A percentile compares a stretch with the other conserved stretches of the same genome.
These are phyloP conservation scores for Semnopithecus entellus DNA, from an alignment of 2,113 vertebrate species.

Conservation along the genomic window DNA sequence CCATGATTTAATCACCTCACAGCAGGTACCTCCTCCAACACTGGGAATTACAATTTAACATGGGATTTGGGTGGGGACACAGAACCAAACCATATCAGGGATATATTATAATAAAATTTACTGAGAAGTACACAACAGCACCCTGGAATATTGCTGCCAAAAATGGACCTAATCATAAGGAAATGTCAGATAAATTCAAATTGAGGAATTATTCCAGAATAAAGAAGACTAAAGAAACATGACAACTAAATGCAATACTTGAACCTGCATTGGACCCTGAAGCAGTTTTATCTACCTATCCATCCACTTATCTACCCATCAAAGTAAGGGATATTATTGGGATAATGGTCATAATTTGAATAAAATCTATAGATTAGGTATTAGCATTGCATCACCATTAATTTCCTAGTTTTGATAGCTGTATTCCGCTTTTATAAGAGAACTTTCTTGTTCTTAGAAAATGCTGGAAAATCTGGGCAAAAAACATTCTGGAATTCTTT, in stretches of 20 bases:
- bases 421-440: not conserved
- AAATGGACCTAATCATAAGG: not conserved
- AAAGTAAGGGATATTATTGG: not conserved
- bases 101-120: not conserved
- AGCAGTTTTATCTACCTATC: not conserved
- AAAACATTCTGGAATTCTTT: not conserved
- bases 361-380: not conserved
- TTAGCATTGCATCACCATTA: not conserved
- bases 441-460: constrained; percentile 28
- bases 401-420: not conserved
- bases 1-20: too few relatives aligned
- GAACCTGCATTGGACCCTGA: not conserved
- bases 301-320: not conserved
- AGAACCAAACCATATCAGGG: too few relatives aligned
- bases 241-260: not conserved
- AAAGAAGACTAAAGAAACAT: not conserved
- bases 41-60: too few relatives aligned
- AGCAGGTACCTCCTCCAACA: too few relatives aligned
- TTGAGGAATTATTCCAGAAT: not conserved
- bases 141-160: not conserved
- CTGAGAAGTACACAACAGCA: not conserved
- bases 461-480: not conserved
- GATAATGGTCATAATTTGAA: not conserved
- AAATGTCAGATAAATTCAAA: not conserved
- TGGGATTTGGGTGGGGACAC: too few relatives aligned